Conservation (phyloP, 2,888 invertebrate genomes). For the Conops quadrifasciatus region DNA sequence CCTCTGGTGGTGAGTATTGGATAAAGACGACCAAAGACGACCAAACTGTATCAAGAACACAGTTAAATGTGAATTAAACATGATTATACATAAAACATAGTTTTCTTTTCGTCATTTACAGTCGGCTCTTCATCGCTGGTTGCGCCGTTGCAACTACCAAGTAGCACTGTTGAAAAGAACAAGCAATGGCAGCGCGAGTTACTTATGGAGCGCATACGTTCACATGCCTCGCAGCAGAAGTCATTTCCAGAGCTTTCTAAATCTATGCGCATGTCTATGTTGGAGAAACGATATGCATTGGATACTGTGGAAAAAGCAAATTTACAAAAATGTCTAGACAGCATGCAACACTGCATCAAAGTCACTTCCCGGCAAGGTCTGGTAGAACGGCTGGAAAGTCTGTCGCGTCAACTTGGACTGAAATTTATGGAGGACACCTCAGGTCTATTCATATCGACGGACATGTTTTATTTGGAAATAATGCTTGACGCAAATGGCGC, state of each 20-base stretch:
- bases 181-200: constrained; percentile 85
- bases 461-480: constrained; percentile 96
- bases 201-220: constrained; percentile 90
- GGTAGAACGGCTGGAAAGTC: constrained; percentile 89
- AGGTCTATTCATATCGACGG: constrained; percentile 90
- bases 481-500: constrained; percentile 83
- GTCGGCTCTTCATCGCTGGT: constrained; percentile 6
- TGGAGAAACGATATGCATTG: constrained; percentile 88
- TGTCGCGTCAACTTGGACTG: constrained; percentile 88
- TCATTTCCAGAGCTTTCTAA: constrained; percentile 87
- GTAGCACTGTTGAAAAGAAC: constrained; percentile 68
- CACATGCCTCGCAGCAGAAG: constrained; percentile 85
- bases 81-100: not conserved
- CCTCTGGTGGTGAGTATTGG: constrained; percentile 37
- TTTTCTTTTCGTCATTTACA: no score
- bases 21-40: constrained; percentile 33
- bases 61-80: not conserved
- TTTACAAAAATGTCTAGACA: constrained; percentile 89
- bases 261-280: constrained; percentile 83
- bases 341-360: constrained; percentile 92
- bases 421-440: constrained; percentile 87
- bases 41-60: not conserved
- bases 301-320: constrained; percentile 86
- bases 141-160: constrained; percentile 40
- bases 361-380: constrained; percentile 90